These are phyloP conservation scores for Amphipyra berbera DNA, from an alignment of 2,888 invertebrate genomes.

Conservation along the genomic window DNA sequence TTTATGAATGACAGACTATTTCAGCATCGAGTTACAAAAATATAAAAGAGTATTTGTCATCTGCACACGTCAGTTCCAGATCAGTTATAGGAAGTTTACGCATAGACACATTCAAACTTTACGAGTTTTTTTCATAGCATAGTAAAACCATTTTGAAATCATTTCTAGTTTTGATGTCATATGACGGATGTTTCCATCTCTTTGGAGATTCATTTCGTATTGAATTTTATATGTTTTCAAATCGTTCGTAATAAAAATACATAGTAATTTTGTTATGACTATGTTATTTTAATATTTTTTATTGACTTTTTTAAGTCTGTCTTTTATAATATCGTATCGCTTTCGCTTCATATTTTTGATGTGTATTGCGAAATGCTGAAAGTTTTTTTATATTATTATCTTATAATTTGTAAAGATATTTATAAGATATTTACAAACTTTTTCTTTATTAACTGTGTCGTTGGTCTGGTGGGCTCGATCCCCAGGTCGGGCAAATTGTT, in stretches of 20 bases:
- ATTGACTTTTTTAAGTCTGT: constrained; percentile 8
- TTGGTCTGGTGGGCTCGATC: too few relatives aligned
- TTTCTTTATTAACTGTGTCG: background rate
- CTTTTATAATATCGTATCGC: constrained; percentile 24
- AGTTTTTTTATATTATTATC: background rate
- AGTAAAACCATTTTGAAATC: constrained; percentile 67
- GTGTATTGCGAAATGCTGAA: constrained; percentile 17
- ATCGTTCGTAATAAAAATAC: constrained; percentile 57
- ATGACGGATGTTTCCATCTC: constrained; percentile 57
- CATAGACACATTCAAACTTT: constrained; percentile 58
- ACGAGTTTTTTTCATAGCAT: constrained; percentile 67
- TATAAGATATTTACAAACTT: too few relatives aligned
- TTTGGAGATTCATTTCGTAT: constrained; percentile 49
- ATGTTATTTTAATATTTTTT: constrained; percentile 34
- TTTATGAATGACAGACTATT: constrained; percentile 48
- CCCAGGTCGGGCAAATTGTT: too few relatives aligned
- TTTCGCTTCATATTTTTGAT: constrained; percentile 27
- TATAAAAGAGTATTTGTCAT: constrained; percentile 62
- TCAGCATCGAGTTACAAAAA: constrained; percentile 50
- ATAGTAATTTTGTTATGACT: constrained; percentile 28
- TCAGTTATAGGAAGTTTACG: constrained; percentile 58
- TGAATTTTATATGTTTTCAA: constrained; percentile 58
- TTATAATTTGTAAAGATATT: too few relatives aligned
- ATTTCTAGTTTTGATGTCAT: constrained; percentile 69
- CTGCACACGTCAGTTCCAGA: constrained; percentile 48